phyloP scores from a whole-genome alignment of 2,797 vertebrate genomes.

The Merluccius polli region DNA sequence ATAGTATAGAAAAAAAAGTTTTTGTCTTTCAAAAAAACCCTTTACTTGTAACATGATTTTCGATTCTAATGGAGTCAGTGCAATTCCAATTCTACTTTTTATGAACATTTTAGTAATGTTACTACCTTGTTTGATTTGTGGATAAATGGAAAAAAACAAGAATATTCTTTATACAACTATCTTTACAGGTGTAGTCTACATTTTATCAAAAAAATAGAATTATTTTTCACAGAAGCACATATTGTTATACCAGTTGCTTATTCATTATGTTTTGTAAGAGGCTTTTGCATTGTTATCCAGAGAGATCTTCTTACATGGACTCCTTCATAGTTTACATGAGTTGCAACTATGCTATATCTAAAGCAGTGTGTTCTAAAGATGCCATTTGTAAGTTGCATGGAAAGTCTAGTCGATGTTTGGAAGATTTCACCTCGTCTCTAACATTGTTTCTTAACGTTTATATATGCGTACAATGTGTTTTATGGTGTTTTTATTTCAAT shows the following conservation, averaged over 20 bases:
- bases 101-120: slow-evolving; percentile 84
- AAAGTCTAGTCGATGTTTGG: slow-evolving; percentile 35
- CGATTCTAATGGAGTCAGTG: slow-evolving; percentile 80
- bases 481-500: neutral
- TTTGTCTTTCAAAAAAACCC: slow-evolving; percentile 79
- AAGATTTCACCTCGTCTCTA: neutral
- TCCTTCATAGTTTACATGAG: slow-evolving; percentile 75
- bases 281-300: slow-evolving; percentile 79
- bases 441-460: neutral
- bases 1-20: slow-evolving; percentile 66
- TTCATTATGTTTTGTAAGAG: slow-evolving; percentile 80
- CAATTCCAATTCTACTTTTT: slow-evolving; percentile 81
- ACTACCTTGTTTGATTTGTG: slow-evolving; percentile 82
- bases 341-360: slow-evolving; percentile 79
- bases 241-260: slow-evolving; percentile 80
- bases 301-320: slow-evolving; percentile 73
- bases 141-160: slow-evolving; percentile 64
- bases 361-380: slow-evolving; percentile 68
- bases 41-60: slow-evolving; percentile 79
- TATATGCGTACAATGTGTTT: neutral
- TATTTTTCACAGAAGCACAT: slow-evolving; percentile 97
- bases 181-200: slow-evolving; percentile 77
- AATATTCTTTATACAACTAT: slow-evolving; percentile 81
- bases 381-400: slow-evolving; percentile 61
- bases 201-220: slow-evolving; percentile 93